These are phyloP conservation scores for Drosophila sp. DNA, from an alignment of 1,140 invertebrate species.

Conservation along the genomic window DNA sequence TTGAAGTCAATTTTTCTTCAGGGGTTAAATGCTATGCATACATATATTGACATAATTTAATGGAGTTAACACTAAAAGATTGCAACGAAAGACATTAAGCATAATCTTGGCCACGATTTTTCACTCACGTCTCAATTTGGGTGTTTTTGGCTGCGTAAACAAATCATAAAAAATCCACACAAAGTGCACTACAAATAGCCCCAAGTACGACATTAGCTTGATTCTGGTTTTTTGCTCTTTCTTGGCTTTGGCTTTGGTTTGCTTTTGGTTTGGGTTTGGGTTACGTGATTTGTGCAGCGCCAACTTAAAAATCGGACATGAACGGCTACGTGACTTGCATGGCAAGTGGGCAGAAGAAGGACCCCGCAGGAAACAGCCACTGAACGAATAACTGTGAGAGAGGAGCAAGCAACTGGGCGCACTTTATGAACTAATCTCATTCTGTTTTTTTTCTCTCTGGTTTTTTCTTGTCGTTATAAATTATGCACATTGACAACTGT, in stretches of 20 bases:
- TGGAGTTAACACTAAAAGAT: background rate
- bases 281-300: conserved; percentile 75
- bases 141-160: conserved; percentile 60
- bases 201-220: conserved; percentile 68
- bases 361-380: conserved; percentile 20
- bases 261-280: conserved; percentile 14
- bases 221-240: conserved; percentile 24
- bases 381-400: background rate
- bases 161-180: conserved; percentile 77
- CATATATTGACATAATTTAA: background rate
- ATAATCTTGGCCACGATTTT: conserved; percentile 29
- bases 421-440: conserved; percentile 70
- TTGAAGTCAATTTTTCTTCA: no score
- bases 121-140: conserved; percentile 52
- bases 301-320: conserved; percentile 80
- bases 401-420: conserved; percentile 30
- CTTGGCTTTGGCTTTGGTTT: conserved; percentile 21
- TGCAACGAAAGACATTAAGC: conserved; percentile 9
- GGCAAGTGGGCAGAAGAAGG: conserved; percentile 19
- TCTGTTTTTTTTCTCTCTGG: conserved; percentile 33
- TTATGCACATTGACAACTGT: conserved; percentile 68
- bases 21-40: no score
- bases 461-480: conserved; percentile 50
- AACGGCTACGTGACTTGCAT: conserved; percentile 65
- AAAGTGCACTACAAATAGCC: conserved; percentile 77